phyloP scores from a whole-genome alignment of 2,888 invertebrate species.

The Aspidiotus destructor region DNA sequence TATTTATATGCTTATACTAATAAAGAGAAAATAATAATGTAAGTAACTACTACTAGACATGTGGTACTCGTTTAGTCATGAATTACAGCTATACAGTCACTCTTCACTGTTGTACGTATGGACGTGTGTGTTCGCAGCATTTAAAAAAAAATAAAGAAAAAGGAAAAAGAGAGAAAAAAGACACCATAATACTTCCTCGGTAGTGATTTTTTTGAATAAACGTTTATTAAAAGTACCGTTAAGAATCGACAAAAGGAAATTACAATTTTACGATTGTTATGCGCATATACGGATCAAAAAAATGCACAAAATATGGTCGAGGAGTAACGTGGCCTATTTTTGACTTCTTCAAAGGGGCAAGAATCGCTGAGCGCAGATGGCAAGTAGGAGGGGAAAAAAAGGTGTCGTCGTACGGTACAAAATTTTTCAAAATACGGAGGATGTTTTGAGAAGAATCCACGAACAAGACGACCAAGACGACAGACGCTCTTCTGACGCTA shows the following conservation, averaged over 20 bases:
- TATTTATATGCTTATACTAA: conserved; percentile 8
- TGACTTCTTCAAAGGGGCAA: not conserved
- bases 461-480: too few species aligned
- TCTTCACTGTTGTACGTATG: not conserved
- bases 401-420: not conserved
- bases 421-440: too few species aligned
- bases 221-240: conserved; percentile 30
- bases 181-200: not conserved
- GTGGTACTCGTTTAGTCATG: conserved; percentile 12
- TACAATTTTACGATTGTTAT: conserved; percentile 24
- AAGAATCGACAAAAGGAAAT: conserved; percentile 29
- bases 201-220: conserved; percentile 5
- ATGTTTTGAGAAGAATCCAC: too few species aligned
- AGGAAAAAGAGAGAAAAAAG: too few species aligned
- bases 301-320: too few species aligned
- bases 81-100: conserved; percentile 3
- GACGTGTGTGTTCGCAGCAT: not conserved
- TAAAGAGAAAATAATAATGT: conserved; percentile 27
- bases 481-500: too few species aligned
- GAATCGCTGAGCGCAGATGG: not conserved
- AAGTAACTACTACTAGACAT: conserved; percentile 19
- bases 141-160: too few species aligned
- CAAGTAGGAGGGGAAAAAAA: not conserved
- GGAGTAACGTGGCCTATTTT: conserved; percentile 1
- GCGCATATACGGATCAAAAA: too few species aligned